Percentiles rank a stretch among this genome's conserved stretches.
These are phyloP conservation scores for Pteropus rufus DNA, from an alignment of 2,797 vertebrate genomes.

Conservation along the genomic window DNA sequence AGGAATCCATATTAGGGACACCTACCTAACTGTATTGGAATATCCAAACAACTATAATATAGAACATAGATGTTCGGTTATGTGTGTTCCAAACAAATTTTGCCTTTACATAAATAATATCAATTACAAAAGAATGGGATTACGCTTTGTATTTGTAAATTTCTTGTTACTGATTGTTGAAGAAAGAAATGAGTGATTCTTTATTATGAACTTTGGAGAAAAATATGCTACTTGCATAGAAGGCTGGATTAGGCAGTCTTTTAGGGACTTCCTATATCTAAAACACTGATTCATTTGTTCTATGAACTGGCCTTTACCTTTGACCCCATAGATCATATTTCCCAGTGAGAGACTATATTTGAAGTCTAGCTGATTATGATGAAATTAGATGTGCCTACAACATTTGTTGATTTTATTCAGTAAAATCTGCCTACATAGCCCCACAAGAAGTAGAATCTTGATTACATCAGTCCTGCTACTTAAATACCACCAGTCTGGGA, in stretches of 20 bases:
- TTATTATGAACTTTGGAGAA: neutral
- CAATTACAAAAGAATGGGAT: neutral
- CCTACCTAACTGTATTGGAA: neutral
- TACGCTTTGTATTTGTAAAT: neutral
- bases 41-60: neutral
- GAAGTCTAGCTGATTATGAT: neutral
- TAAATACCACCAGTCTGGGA: neutral
- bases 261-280: neutral
- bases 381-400: neutral
- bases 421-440: neutral
- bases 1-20: neutral
- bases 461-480: slow-evolving; percentile 17
- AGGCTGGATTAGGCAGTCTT: neutral
- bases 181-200: neutral
- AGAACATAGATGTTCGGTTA: neutral
- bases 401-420: slow-evolving; percentile 19
- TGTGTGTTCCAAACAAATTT: neutral
- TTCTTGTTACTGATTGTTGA: neutral
- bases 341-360: neutral
- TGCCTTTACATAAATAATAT: neutral
- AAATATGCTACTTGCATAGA: neutral
- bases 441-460: slow-evolving; percentile 9
- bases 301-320: neutral
- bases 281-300: neutral
- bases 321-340: neutral